Evolutionary conservation across 2,113 vertebrate genomes (phyloP).

Genomic region (Hemicordylus capensis): DNA sequence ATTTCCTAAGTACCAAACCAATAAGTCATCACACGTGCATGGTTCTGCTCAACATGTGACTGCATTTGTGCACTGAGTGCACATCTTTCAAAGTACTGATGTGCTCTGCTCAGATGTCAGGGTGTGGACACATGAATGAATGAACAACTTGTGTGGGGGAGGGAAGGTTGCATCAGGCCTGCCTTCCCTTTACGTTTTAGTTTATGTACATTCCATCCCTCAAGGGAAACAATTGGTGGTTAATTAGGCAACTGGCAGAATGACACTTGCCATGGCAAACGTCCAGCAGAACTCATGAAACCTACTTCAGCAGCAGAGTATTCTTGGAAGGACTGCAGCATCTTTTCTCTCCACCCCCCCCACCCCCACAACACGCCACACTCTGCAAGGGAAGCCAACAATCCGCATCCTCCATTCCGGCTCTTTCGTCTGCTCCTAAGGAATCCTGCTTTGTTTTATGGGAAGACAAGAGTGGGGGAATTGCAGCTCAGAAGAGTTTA

Average conservation of each 20-base stretch:
- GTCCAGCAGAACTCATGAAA: slow-evolving; percentile 29
- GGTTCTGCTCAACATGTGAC: background rate
- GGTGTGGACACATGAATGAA: background rate
- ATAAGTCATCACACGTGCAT: background rate
- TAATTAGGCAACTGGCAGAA: slow-evolving; percentile 41
- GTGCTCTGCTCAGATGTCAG: background rate
- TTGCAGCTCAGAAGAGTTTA: background rate
- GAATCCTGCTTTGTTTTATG: background rate
- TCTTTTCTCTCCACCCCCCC: background rate
- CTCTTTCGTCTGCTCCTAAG: background rate
- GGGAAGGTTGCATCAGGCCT: slow-evolving; percentile 3
- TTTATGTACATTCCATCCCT: slow-evolving; percentile 25
- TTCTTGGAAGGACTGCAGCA: slow-evolving; percentile 26
- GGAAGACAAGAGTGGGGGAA: background rate
- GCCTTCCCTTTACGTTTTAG: background rate
- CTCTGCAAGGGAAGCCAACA: slow-evolving; percentile 22
- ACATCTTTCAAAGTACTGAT: background rate
- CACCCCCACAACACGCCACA: background rate
- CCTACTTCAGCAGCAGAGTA: slow-evolving; percentile 9
- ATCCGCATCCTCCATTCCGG: background rate
- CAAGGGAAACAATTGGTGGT: slow-evolving; percentile 36
- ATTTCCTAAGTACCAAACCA: background rate
- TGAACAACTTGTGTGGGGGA: background rate
- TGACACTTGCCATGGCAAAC: slow-evolving; percentile 15
- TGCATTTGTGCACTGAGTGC: background rate